Conservation (phyloP, 2,888 invertebrate genomes). For the Aporophyla lueneburgensis region DNA sequence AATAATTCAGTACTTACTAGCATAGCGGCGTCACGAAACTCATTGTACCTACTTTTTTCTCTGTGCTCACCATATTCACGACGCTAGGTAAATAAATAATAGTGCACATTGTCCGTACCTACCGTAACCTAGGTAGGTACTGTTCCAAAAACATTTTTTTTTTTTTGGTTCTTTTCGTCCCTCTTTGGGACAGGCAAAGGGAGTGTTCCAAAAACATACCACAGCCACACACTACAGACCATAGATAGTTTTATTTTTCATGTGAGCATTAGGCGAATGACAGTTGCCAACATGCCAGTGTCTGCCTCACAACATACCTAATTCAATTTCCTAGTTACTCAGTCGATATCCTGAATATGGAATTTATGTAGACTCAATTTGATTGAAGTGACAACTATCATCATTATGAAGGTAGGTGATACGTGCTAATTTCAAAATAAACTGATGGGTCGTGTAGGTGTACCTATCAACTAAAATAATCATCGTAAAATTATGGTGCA, state of each 20-base stretch:
- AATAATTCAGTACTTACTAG: conserved; percentile 17
- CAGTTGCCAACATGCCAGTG: not conserved
- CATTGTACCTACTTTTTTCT: not conserved
- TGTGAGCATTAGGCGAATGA: not conserved
- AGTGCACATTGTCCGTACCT: not conserved
- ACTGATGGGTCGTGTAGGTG: not conserved
- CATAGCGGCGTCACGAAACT: not conserved
- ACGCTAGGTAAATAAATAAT: not conserved
- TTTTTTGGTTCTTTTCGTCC: no score
- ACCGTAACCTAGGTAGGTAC: not conserved
- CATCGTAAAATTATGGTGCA: conserved; percentile 9
- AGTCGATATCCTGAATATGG: not conserved
- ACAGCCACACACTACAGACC: not conserved
- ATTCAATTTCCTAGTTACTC: not conserved
- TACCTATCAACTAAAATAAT: conserved; percentile 1
- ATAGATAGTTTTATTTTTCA: not conserved
- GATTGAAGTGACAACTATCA: not conserved
- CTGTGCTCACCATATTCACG: not conserved
- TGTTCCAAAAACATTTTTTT: not conserved
- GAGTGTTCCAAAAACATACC: not conserved
- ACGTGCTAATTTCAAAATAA: not conserved
- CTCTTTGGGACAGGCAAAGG: no score
- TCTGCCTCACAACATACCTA: not conserved
- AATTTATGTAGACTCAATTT: not conserved
- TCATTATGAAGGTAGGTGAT: not conserved